Evolutionary conservation across 2,797 vertebrate genomes (phyloP).

Genomic region (Morus bassanus): DNA sequence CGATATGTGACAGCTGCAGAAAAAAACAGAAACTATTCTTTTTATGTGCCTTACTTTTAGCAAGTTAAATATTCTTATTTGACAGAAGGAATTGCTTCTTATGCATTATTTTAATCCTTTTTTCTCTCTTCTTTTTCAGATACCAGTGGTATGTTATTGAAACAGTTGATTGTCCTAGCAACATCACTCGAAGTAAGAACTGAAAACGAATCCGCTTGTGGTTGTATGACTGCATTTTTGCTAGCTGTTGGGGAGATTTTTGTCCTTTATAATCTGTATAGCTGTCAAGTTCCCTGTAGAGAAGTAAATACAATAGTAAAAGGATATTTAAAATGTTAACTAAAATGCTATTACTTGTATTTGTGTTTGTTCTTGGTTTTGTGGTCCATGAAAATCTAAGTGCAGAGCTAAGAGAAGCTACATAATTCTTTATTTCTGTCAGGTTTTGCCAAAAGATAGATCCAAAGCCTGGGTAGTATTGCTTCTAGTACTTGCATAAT

Average conservation of each 20-base stretch:
- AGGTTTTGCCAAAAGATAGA: background rate
- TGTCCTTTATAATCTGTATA: background rate
- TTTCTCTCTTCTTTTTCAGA: background rate
- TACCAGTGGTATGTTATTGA: background rate
- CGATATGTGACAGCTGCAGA: rapidly evolving
- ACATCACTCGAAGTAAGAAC: background rate
- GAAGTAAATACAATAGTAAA: background rate
- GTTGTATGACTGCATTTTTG: background rate
- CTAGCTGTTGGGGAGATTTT: background rate
- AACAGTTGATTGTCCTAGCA: background rate
- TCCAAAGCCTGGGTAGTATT: background rate
- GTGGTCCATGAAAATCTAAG: background rate
- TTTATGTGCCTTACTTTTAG: background rate
- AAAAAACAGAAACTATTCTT: background rate
- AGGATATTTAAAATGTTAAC: background rate
- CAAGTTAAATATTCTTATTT: background rate
- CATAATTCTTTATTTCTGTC: background rate
- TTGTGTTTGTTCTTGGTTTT: background rate
- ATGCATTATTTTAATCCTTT: background rate
- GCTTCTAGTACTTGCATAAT: background rate
- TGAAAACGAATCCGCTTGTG: background rate
- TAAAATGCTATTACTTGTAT: background rate
- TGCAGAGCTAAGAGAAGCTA: background rate
- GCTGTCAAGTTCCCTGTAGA: background rate
- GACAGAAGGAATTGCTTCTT: background rate